These are phyloP conservation scores for Diarsia mendica DNA, from an alignment of 2,888 invertebrate genomes.

Conservation along the genomic window DNA sequence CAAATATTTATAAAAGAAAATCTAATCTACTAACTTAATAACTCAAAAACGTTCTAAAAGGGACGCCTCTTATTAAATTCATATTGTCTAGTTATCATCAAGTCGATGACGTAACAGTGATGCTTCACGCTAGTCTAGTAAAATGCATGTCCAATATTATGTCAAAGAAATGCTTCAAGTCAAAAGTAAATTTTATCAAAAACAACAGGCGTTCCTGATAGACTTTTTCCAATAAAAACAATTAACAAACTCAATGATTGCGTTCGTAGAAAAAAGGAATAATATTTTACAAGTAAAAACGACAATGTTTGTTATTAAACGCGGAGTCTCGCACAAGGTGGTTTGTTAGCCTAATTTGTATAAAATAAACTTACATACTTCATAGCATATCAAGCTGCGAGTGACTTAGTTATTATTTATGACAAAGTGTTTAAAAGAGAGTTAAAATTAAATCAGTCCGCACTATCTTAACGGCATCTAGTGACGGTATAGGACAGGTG, in stretches of 20 bases:
- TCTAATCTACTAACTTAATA: conserved; percentile 78
- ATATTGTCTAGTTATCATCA: conserved; percentile 60
- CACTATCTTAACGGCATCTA: conserved; percentile 62
- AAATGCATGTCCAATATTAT: conserved; percentile 45
- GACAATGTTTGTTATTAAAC: conserved; percentile 71
- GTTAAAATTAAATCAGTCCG: conserved; percentile 64
- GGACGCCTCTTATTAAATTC: conserved; percentile 63
- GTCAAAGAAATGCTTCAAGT: conserved; percentile 52
- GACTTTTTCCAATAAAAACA: conserved; percentile 80
- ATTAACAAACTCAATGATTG: conserved; percentile 88
- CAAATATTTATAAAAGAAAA: conserved; percentile 82
- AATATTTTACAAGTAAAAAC: conserved; percentile 85
- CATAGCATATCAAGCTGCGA: conserved; percentile 56
- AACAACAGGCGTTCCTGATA: conserved; percentile 73
- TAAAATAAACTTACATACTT: conserved; percentile 58
- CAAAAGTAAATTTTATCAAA: conserved; percentile 63
- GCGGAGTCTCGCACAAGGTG: conserved; percentile 55
- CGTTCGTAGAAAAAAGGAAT: conserved; percentile 83
- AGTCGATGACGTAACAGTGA: conserved; percentile 37
- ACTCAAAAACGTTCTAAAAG: conserved; percentile 77
- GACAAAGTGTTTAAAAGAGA: conserved; percentile 44
- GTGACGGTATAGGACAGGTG: conserved; percentile 54
- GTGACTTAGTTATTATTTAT: conserved; percentile 63
- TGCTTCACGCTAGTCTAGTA: conserved; percentile 23
- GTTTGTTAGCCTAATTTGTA: conserved; percentile 64